A percentile compares a stretch with the other conserved stretches of the same genome.
phyloP scores from a whole-genome alignment of 2,888 invertebrate genomes.

The Calameuta filiformis region DNA sequence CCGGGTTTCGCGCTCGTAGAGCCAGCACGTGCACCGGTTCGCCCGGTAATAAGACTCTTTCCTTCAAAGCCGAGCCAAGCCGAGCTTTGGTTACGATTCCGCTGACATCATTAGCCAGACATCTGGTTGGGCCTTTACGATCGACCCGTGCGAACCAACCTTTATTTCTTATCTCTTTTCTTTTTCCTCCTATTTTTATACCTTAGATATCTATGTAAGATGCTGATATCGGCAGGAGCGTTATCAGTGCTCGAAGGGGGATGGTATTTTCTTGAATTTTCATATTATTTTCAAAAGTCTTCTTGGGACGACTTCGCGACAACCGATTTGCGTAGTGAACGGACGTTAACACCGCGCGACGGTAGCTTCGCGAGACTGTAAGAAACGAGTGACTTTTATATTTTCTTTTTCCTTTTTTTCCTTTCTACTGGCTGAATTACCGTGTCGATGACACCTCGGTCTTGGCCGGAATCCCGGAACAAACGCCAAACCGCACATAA shows the following conservation, averaged over 20 bases:
- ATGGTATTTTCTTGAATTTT: not conserved
- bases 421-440: not conserved
- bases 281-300: not conserved
- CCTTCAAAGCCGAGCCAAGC: constrained; percentile 40
- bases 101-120: constrained; percentile 67
- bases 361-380: not conserved
- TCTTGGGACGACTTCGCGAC: not conserved
- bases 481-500: not conserved
- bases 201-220: not conserved
- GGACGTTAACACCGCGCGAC: not conserved
- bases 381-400: not conserved
- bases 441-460: not conserved
- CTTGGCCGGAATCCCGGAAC: not conserved
- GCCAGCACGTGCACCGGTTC: constrained; percentile 56
- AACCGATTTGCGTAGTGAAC: not conserved
- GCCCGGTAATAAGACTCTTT: constrained; percentile 63
- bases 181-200: not conserved
- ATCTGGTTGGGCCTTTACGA: constrained; percentile 51
- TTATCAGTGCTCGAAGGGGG: not conserved
- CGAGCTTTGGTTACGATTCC: constrained; percentile 62
- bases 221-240: not conserved
- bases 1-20: constrained; percentile 54
- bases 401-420: too few relatives aligned
- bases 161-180: constrained; percentile 17
- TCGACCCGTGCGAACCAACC: constrained; percentile 32